A percentile compares a stretch with the other conserved stretches of the same genome.
Evolutionary conservation across 2,888 invertebrate species (phyloP).

Genomic region (Suillia variegata): DNA sequence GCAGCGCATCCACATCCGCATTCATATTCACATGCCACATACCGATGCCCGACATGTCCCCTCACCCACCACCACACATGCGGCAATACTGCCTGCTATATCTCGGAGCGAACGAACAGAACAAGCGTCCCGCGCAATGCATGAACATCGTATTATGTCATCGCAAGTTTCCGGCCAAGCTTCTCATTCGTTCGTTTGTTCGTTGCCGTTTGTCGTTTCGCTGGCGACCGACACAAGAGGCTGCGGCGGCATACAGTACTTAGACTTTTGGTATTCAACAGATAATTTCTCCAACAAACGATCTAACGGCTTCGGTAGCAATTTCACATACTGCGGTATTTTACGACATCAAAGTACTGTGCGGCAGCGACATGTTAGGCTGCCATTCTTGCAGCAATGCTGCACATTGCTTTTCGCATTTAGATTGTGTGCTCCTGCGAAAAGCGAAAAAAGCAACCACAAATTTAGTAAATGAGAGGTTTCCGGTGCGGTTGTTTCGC

Average conservation of each 20-base stretch:
- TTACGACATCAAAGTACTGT: too few relatives aligned
- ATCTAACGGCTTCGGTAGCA: too few relatives aligned
- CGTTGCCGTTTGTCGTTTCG: background rate
- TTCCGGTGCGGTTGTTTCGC: slow-evolving; percentile 49
- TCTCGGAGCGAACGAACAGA: background rate
- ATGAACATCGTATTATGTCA: slow-evolving; percentile 46
- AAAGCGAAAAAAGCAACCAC: slow-evolving; percentile 49
- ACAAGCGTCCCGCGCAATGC: background rate
- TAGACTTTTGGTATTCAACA: too few relatives aligned
- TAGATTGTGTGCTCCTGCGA: slow-evolving; percentile 24
- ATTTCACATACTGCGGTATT: too few relatives aligned
- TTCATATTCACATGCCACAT: background rate
- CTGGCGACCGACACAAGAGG: too few relatives aligned
- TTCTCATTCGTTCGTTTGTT: background rate
- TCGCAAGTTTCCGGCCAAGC: slow-evolving; percentile 42
- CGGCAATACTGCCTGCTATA: too few relatives aligned
- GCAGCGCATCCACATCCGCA: slow-evolving; percentile 47
- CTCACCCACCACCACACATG: background rate
- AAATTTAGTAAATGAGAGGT: slow-evolving; percentile 55
- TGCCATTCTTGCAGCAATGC: too few relatives aligned
- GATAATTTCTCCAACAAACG: too few relatives aligned
- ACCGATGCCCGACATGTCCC: background rate
- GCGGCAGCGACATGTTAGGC: too few relatives aligned
- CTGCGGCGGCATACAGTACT: too few relatives aligned
- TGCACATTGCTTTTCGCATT: too few relatives aligned